Percentiles rank a stretch among this genome's conserved stretches.
Conservation (phyloP, 2,797 vertebrate species). For the Phoebastria nigripes region DNA sequence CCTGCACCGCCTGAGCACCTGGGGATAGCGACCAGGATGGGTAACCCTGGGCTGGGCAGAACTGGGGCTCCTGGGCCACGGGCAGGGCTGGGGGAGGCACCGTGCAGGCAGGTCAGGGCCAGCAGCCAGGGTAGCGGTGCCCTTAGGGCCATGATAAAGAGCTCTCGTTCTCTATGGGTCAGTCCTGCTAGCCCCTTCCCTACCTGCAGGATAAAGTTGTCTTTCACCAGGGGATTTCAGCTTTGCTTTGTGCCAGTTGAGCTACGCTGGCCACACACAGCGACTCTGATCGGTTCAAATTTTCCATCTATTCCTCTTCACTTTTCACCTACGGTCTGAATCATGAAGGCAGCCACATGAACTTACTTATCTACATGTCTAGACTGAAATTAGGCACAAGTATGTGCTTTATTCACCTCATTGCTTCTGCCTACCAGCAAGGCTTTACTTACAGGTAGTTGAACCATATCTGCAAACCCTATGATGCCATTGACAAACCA, state of each 20-base stretch:
- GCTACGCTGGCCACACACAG: no score
- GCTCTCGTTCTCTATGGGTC: neutral
- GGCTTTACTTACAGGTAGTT: neutral
- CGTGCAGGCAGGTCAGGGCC: neutral
- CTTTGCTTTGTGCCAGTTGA: neutral
- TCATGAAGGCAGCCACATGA: neutral
- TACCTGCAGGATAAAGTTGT: neutral
- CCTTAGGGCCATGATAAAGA: neutral
- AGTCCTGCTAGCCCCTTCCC: fast-evolving
- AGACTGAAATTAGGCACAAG: neutral
- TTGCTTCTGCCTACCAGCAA: neutral
- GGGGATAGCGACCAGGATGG: fast-evolving
- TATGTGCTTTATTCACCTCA: neutral
- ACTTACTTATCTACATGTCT: neutral
- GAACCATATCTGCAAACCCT: neutral
- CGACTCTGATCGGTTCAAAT: fast-evolving
- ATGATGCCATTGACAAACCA: neutral
- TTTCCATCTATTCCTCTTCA: neutral
- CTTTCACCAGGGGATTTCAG: neutral
- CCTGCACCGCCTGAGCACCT: neutral
- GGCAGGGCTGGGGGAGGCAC: neutral
- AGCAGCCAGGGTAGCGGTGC: neutral
- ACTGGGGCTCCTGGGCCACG: fast-evolving
- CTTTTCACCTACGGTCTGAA: neutral
- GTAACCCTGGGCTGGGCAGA: neutral